phyloP scores from a whole-genome alignment of 2,113 vertebrate species.

The Coreoperca whiteheadi region DNA sequence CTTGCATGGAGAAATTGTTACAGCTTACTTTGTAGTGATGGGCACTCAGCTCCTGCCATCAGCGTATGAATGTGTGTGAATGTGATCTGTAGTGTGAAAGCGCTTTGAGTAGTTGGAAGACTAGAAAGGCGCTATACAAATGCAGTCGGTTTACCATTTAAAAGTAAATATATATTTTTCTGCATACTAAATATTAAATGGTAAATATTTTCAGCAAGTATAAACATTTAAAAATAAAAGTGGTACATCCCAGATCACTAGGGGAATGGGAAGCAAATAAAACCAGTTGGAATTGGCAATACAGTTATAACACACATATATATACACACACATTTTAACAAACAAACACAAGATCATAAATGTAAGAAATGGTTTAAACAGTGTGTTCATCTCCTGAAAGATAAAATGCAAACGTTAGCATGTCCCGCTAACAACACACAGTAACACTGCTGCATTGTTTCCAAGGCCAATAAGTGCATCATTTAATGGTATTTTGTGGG shows the following conservation, averaged over 20 bases:
- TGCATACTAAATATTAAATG: not conserved
- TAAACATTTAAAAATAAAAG: not conserved
- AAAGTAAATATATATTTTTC: not conserved
- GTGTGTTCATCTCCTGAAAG: too few relatives aligned
- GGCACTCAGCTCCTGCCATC: too few relatives aligned
- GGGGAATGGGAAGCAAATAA: not conserved
- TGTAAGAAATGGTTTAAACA: too few relatives aligned
- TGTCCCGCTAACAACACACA: not conserved
- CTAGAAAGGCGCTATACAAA: too few relatives aligned
- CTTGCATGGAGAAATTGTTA: not conserved
- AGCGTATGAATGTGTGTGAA: too few relatives aligned
- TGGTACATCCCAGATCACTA: not conserved
- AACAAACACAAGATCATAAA: not conserved
- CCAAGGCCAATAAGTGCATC: not conserved
- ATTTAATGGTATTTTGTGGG: not conserved
- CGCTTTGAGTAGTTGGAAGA: too few relatives aligned
- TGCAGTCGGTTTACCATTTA: too few relatives aligned
- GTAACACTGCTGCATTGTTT: not conserved
- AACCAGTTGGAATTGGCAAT: not conserved
- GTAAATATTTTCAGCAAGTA: not conserved
- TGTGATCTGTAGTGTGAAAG: too few relatives aligned
- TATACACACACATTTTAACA: too few relatives aligned
- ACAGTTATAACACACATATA: too few relatives aligned
- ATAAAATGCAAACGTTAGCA: not conserved
- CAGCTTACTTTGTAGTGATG: too few relatives aligned